Evolutionary conservation across 2,797 vertebrate species (phyloP).

Genomic region (Rhinatrema bivittatum): DNA sequence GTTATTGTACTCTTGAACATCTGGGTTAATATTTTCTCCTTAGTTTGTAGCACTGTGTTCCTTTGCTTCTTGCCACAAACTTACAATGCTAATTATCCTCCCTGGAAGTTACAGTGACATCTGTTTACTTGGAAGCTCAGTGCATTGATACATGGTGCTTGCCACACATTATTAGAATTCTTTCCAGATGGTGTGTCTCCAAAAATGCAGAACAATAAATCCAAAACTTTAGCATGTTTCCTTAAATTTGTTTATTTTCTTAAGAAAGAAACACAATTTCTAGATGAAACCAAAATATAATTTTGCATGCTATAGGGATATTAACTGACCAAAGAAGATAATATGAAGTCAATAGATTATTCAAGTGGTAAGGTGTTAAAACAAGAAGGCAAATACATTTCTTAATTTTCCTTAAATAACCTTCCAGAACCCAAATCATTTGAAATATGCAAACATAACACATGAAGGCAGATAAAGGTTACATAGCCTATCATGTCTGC

Average conservation of each 20-base stretch:
- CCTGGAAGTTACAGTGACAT: conserved; percentile 33
- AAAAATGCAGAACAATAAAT: conserved; percentile 50
- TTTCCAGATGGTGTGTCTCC: conserved; percentile 56
- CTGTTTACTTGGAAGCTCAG: conserved; percentile 59
- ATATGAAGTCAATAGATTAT: too few species aligned
- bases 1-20: conserved; percentile 54
- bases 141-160: conserved; percentile 54
- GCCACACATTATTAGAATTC: conserved; percentile 58
- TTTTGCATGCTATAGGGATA: conserved; percentile 18
- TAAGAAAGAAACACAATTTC: conserved; percentile 37
- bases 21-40: conserved; percentile 53
- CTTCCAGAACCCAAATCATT: too few species aligned
- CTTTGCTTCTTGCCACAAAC: conserved; percentile 49
- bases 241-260: conserved; percentile 27
- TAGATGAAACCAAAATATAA: conserved; percentile 24
- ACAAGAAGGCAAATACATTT: too few species aligned
- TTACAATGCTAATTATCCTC: conserved; percentile 50
- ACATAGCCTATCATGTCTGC: too few species aligned
- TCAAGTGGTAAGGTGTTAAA: too few species aligned
- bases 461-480: too few species aligned
- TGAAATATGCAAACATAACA: too few species aligned
- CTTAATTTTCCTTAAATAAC: too few species aligned
- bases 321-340: too few species aligned
- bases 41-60: conserved; percentile 48
- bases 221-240: too few species aligned